Percentiles rank a stretch among this genome's conserved stretches.
Evolutionary conservation across 30 jellyfish, hydroid and myxozoan species (phyloP).

Genomic region (Aurelia sp.): DNA sequence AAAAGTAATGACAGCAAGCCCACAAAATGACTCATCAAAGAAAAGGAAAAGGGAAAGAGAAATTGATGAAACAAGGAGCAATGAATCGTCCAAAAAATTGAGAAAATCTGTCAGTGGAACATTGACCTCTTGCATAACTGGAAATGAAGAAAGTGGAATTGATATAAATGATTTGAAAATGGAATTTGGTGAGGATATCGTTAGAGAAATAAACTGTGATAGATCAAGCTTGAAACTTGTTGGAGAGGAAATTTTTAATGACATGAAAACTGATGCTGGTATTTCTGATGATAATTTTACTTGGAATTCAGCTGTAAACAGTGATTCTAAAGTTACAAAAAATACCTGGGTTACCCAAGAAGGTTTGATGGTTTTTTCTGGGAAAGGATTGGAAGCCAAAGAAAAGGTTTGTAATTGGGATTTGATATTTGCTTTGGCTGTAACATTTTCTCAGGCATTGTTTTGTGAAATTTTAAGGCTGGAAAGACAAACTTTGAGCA

Average conservation of each 20-base stretch:
- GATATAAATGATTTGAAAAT: conserved; percentile 24
- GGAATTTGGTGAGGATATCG: conserved; percentile 64
- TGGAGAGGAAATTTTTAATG: no score
- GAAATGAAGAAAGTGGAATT: conserved; percentile 11
- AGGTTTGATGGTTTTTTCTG: conserved; percentile 55
- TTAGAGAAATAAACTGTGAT: conserved; percentile 35
- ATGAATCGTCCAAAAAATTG: conserved; percentile 20
- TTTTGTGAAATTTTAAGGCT: not conserved
- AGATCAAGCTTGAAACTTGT: not conserved
- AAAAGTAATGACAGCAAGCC: not conserved
- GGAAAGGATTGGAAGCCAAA: conserved; percentile 55
- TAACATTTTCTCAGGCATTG: not conserved
- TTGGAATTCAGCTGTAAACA: not conserved
- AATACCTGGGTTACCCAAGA: conserved; percentile 43
- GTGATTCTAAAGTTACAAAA: conserved; percentile 4
- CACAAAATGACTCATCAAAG: not conserved
- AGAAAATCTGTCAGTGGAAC: conserved; percentile 46
- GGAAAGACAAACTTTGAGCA: not conserved
- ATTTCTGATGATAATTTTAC: not conserved
- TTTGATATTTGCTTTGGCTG: not conserved
- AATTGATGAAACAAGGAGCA: not conserved
- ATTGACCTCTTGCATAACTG: conserved; percentile 16
- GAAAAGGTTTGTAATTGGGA: conserved; percentile 49
- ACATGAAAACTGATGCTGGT: no score
- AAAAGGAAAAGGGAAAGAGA: conserved; percentile 12